phyloP scores from a whole-genome alignment of 1,140 invertebrate species.

The Pseudomyrmex pallidus region DNA sequence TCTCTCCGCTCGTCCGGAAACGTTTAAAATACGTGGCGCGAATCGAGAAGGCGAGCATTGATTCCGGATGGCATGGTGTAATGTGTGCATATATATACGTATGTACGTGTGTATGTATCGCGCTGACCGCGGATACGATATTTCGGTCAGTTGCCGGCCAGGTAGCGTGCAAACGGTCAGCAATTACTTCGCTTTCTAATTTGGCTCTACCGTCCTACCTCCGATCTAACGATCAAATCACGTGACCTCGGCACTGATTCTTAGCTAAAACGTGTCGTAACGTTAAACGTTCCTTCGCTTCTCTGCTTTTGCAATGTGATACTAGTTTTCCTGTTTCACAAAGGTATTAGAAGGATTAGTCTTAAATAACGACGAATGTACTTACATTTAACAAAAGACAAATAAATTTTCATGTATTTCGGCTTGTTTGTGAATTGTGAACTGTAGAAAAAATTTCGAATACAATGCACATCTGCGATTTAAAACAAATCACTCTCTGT shows the following conservation, averaged over 20 bases:
- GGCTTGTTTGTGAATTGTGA: too few species aligned
- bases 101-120: neutral
- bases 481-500: too few species aligned
- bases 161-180: slow-evolving; percentile 79
- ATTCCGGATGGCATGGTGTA: neutral
- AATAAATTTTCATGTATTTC: too few species aligned
- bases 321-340: neutral
- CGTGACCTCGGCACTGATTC: slow-evolving; percentile 74
- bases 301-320: slow-evolving; percentile 3
- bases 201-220: slow-evolving; percentile 71
- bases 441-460: too few species aligned
- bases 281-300: slow-evolving; percentile 37
- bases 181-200: slow-evolving; percentile 81
- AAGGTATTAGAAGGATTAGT: neutral
- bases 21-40: slow-evolving; percentile 29
- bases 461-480: too few species aligned
- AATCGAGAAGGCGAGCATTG: slow-evolving; percentile 1
- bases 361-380: neutral
- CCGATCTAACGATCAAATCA: slow-evolving; percentile 79
- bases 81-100: too few species aligned
- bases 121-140: slow-evolving; percentile 39
- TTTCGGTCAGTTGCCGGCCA: slow-evolving; percentile 76
- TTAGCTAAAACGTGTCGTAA: slow-evolving; percentile 63
- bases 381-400: too few species aligned
- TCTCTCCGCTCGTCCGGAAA: neutral